Evolutionary conservation across 2,113 vertebrate species (phyloP).

Genomic region (Euleptes europaea): DNA sequence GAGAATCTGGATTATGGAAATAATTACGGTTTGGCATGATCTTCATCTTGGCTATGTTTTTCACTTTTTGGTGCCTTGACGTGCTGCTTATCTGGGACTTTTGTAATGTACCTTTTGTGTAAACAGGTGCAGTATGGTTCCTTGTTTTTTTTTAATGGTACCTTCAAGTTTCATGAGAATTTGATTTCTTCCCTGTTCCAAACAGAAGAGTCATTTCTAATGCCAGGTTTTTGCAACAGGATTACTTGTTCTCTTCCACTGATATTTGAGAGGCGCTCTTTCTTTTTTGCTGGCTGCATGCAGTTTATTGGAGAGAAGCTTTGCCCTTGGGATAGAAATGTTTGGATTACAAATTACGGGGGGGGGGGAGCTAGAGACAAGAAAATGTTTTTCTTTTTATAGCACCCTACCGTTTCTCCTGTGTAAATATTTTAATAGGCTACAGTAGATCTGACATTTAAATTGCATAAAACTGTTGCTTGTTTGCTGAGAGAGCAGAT

Average conservation of each 20-base stretch:
- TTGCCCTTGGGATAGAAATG: conserved; percentile 17
- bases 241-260: not conserved
- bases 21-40: not conserved
- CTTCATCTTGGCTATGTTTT: not conserved
- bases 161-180: not conserved
- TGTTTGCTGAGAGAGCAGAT: conserved; percentile 67
- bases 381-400: conserved; percentile 25
- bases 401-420: conserved; percentile 22
- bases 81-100: not conserved
- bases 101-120: not conserved
- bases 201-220: conserved; percentile 1
- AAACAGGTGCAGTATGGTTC: not conserved
- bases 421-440: conserved; percentile 42
- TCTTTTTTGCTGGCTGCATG: not conserved
- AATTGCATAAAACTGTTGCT: conserved; percentile 58
- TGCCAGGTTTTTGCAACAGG: not conserved
- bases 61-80: not conserved
- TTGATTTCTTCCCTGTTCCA: not conserved
- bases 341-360: not conserved
- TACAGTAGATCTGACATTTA: conserved; percentile 49
- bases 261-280: not conserved
- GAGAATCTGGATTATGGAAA: not conserved
- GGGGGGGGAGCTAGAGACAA: not conserved
- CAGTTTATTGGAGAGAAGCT: not conserved
- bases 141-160: not conserved